A percentile compares a stretch with the other conserved stretches of the same genome.
Evolutionary conservation across 2,113 vertebrate species (phyloP).

Genomic region (Microcebus jonahi): DNA sequence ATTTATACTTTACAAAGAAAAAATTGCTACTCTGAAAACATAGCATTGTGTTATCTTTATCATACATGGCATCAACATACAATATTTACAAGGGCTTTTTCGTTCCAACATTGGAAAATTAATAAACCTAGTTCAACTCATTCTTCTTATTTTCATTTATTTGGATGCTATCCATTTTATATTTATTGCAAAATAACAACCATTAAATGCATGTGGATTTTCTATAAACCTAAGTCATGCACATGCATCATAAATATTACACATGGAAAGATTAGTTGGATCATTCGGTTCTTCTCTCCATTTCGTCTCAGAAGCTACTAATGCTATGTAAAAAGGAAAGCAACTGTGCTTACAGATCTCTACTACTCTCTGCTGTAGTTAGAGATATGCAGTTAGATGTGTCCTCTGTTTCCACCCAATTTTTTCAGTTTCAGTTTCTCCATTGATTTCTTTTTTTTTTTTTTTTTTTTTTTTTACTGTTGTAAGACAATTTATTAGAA

Average conservation of each 20-base stretch:
- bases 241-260: constrained; percentile 12
- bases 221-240: background rate
- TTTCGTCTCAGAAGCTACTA: background rate
- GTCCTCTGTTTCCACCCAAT: background rate
- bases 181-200: constrained; percentile 46
- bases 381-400: background rate
- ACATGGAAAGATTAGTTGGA: constrained; percentile 43
- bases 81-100: constrained; percentile 25
- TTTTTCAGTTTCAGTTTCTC: background rate
- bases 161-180: constrained; percentile 26
- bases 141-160: constrained; percentile 44
- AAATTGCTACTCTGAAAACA: constrained; percentile 29
- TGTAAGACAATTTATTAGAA: constrained; percentile 7
- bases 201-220: background rate
- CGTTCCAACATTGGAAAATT: constrained; percentile 10
- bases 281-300: background rate
- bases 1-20: constrained; percentile 55
- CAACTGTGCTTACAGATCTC: background rate
- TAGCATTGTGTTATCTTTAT: background rate
- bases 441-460: background rate
- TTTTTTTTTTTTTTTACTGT: background rate
- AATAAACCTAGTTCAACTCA: constrained; percentile 10
- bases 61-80: background rate
- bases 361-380: background rate
- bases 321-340: background rate